These are phyloP conservation scores for Macropus fuliginosus DNA, from an alignment of 2,797 vertebrate species.

Conservation along the genomic window DNA sequence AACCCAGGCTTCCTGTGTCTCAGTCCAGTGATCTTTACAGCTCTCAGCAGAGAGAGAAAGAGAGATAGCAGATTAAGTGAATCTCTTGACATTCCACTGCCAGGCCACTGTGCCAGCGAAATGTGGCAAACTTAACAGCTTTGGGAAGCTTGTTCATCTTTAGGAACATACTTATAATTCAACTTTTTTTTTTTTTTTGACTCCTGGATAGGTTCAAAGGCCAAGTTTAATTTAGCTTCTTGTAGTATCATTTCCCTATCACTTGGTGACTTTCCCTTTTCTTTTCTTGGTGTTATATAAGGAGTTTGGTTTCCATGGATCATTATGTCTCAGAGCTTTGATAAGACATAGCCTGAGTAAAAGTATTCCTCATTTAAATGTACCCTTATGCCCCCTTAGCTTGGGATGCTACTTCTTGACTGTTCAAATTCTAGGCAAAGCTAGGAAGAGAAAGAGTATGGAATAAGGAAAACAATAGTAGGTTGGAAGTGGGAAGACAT, in stretches of 20 bases:
- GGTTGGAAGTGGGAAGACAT: background rate
- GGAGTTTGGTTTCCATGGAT: conserved; percentile 5
- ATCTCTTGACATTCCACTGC: background rate
- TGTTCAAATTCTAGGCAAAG: background rate
- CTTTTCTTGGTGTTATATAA: background rate
- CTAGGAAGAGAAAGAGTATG: background rate
- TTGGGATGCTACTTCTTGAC: background rate
- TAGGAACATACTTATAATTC: background rate
- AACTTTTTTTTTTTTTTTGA: background rate
- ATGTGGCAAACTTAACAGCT: background rate
- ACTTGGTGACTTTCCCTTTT: background rate
- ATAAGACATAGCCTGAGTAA: background rate
- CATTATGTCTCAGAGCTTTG: background rate
- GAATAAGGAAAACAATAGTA: background rate
- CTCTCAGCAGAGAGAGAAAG: background rate
- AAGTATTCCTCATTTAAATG: background rate
- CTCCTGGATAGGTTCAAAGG: background rate
- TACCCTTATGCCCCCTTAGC: background rate
- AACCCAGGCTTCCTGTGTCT: background rate
- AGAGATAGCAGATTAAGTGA: background rate
- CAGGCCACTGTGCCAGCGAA: background rate
- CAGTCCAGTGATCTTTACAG: background rate
- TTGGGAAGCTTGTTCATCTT: background rate
- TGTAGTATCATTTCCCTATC: background rate
- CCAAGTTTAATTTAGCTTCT: conserved; percentile 14